Conservation (phyloP, 2,113 vertebrate genomes). For the Gopherus evgoodei region DNA sequence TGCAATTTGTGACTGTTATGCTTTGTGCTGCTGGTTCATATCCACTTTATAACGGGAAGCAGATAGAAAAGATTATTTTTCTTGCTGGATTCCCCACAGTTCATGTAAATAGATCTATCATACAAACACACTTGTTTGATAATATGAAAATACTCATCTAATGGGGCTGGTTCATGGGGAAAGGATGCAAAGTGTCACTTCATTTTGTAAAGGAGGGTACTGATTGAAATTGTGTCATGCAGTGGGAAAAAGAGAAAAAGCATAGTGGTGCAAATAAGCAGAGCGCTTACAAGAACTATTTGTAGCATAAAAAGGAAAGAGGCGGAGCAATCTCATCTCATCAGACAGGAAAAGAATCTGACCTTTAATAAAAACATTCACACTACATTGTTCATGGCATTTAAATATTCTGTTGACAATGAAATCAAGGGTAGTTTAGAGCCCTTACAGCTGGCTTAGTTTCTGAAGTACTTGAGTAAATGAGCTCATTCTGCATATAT, state of each 20-base stretch:
- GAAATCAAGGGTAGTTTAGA: slow-evolving; percentile 43
- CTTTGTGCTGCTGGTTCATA: slow-evolving; percentile 36
- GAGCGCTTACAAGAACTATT: neutral
- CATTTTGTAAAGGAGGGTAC: neutral
- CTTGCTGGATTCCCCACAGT: slow-evolving; percentile 2
- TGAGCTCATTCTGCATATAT: neutral
- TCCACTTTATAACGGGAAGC: slow-evolving; percentile 6
- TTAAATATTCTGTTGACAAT: slow-evolving; percentile 28
- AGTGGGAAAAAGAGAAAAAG: neutral
- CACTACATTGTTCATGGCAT: neutral
- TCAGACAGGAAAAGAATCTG: slow-evolving; percentile 11
- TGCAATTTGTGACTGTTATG: neutral
- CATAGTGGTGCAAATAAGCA: neutral
- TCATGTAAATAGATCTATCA: slow-evolving; percentile 23
- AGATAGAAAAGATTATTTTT: slow-evolving; percentile 24
- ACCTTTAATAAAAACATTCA: slow-evolving; percentile 21
- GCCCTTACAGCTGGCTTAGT: slow-evolving; percentile 24
- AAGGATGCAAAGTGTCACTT: neutral
- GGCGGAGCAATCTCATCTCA: neutral
- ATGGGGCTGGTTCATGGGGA: neutral
- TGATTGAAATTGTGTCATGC: neutral
- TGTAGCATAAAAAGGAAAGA: neutral
- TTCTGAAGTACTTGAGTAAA: slow-evolving; percentile 17
- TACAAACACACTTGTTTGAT: slow-evolving; percentile 41
- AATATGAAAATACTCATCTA: neutral